Percentiles rank a stretch among this genome's conserved stretches.
phyloP scores from a whole-genome alignment of 2,113 vertebrate species.

The Pedionomus torquatus region DNA sequence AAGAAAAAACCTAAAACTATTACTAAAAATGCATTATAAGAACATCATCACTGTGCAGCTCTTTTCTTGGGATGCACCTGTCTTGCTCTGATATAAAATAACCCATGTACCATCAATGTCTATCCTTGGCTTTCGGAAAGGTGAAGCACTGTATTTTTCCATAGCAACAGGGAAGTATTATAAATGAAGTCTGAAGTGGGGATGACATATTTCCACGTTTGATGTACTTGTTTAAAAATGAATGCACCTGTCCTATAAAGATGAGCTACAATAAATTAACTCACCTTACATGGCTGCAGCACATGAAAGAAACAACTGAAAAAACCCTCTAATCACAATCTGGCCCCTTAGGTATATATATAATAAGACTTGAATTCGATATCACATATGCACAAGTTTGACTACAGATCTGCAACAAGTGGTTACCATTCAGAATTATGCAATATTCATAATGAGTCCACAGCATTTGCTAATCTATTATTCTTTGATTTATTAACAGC shows the following conservation, averaged over 20 bases:
- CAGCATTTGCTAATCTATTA: not conserved
- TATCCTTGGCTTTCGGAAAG: not conserved
- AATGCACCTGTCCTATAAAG: not conserved
- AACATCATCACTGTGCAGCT: not conserved
- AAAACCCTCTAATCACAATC: accelerated
- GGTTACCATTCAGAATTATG: not conserved
- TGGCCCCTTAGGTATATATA: not conserved
- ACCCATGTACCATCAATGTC: not conserved
- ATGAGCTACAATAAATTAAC: not conserved
- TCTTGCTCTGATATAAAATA: not conserved
- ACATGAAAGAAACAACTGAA: not conserved
- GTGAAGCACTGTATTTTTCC: not conserved
- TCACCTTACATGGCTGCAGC: not conserved
- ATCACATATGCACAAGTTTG: not conserved
- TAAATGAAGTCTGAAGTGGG: not conserved
- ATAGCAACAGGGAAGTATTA: slow-evolving; percentile 18
- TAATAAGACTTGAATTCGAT: not conserved
- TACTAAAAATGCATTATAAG: not conserved
- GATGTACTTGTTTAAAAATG: not conserved
- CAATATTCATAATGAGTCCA: not conserved
- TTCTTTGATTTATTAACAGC: not conserved
- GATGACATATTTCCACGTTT: not conserved
- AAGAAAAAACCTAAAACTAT: not conserved
- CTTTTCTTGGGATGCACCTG: not conserved
- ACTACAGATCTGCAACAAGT: not conserved